Evolutionary conservation across 1,140 invertebrate genomes (phyloP), one percentile per base, ranked within the genome.

Genomic region (Triops cancriformis): DNA sequence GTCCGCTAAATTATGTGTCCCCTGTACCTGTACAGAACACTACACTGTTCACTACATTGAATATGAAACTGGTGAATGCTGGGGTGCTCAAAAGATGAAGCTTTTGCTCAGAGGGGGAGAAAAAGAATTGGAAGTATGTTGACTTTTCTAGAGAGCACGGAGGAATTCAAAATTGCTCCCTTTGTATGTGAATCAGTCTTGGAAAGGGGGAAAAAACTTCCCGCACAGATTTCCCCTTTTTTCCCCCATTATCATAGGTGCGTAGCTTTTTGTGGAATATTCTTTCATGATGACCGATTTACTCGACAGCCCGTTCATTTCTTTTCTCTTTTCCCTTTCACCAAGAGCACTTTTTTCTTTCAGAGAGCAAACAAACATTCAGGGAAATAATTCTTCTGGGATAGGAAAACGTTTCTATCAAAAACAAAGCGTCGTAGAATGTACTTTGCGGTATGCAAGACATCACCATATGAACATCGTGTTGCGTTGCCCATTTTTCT

Each of bases 341-440:
- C 75, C 41, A 45, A 74, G 77, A 43, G 72, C 76, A 73, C 79
- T 77, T 76, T 78, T 64, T 51, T 51, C 75, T 75, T 45, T 23
- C 51, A 64, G 51, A 9, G 51, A 64, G 51, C 51, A 64, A 77
- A 79, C 73, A 79, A 43, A 51, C 76, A 79, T 78, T 64, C 73
- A 78, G 72, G 41, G 51, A 64, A 45, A 64, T 18, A 64, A 64
- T 37, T 37, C 72, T 75, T 75, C 43, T 76, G 72, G 45, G 74
- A 64, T 64, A 51, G 51, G 72, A 76, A 72, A 79, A 77, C 45
- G n/a, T 77, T 73, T 37, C 37, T 43, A 78, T 28, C 42, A 43
- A 43, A 31, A 26, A 64, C 51, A 18, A 64, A 64, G 18, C 23
- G 18, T 64, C 51, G 51, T 64, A 14, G 10, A 9, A 64, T 64